Evolutionary conservation across 2,888 invertebrate species (phyloP).

Genomic region (Lepidonotus clava): DNA sequence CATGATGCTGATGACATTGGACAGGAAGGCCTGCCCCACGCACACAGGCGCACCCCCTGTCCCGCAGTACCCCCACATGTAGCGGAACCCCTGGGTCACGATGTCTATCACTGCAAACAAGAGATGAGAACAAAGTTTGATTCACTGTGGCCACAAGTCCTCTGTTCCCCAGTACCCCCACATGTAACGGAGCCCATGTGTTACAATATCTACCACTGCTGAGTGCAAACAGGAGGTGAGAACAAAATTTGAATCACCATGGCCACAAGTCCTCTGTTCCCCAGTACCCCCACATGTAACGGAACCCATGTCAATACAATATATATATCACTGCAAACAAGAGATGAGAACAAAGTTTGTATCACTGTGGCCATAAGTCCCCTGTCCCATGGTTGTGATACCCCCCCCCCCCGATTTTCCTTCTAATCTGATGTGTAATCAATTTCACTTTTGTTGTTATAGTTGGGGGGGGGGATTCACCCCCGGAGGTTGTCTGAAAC

Average conservation of each 20-base stretch:
- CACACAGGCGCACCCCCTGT: conserved; percentile 13
- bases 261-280: conserved; percentile 15
- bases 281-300: conserved; percentile 50
- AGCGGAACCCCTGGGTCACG: conserved; percentile 43
- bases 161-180: conserved; percentile 48
- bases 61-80: conserved; percentile 46
- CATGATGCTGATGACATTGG: conserved; percentile 14
- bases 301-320: conserved; percentile 34
- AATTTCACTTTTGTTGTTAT: no score
- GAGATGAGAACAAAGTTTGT: no score
- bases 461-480: no score
- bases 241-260: no score
- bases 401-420: no score
- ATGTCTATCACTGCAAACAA: conserved; percentile 14
- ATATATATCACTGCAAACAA: conserved; percentile 9
- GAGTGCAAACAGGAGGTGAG: no score
- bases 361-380: no score
- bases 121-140: no score
- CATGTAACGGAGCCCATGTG: conserved; percentile 35
- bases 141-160: no score
- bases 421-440: no score
- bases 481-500: no score
- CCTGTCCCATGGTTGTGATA: conserved; percentile 44
- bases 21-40: conserved; percentile 12
- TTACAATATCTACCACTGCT: not conserved